phyloP scores from a whole-genome alignment of 1,140 invertebrate genomes.

The Chironomus tepperi region DNA sequence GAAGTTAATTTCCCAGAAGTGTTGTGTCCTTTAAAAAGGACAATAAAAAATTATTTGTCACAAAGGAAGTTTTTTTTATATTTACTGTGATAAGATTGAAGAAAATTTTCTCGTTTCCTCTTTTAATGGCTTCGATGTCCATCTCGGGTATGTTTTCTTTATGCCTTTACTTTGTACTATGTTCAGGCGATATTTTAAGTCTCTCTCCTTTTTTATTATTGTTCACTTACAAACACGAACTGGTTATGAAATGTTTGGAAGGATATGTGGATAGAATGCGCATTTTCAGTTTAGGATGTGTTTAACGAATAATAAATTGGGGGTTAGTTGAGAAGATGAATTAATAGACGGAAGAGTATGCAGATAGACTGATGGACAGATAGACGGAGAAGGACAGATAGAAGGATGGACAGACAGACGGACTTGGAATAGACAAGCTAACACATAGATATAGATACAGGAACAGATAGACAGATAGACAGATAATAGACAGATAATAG shows the following conservation, averaged over 20 bases:
- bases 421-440: no score
- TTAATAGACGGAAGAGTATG: no score
- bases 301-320: no score
- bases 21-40: constrained; percentile 20
- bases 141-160: not conserved
- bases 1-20: constrained; percentile 24
- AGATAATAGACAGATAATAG: no score
- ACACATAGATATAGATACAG: not conserved
- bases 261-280: no score
- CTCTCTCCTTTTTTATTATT: not conserved
- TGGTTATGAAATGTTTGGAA: no score
- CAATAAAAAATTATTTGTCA: constrained; percentile 24
- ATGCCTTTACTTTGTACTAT: not conserved
- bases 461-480: not conserved
- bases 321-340: no score
- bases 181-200: not conserved
- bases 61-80: constrained; percentile 22
- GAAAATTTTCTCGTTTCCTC: constrained; percentile 17
- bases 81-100: constrained; percentile 16
- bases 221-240: no score
- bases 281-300: no score
- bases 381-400: no score
- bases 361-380: no score
- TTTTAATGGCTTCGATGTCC: constrained; percentile 18
- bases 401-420: no score